Evolutionary conservation across 2,797 vertebrate genomes (phyloP).

Genomic region (Triplophysa yarkandensis): DNA sequence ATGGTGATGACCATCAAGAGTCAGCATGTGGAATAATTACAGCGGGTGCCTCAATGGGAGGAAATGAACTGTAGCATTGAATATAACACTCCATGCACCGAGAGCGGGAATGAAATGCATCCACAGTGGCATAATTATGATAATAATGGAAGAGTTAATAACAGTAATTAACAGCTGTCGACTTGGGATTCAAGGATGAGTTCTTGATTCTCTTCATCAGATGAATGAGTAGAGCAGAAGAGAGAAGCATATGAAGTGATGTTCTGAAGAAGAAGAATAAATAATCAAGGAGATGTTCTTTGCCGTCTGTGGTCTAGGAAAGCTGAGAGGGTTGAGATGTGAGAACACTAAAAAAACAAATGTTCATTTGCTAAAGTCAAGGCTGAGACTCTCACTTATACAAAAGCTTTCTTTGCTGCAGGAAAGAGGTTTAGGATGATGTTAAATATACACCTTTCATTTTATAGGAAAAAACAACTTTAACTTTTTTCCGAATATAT

Average conservation of each 20-base stretch:
- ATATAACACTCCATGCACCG: conserved; percentile 33
- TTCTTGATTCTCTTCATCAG: conserved; percentile 1
- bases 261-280: not conserved
- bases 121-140: conserved; percentile 60
- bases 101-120: conserved; percentile 57
- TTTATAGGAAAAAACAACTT: no score
- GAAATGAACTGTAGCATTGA: conserved; percentile 50
- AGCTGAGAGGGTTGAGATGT: not conserved
- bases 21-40: conserved; percentile 61
- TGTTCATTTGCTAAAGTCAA: not conserved
- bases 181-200: conserved; percentile 13
- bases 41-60: conserved; percentile 29
- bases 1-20: conserved; percentile 47
- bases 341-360: not conserved
- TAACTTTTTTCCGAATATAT: no score
- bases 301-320: not conserved
- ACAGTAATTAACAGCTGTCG: conserved; percentile 34
- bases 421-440: no score
- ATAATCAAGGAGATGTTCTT: not conserved
- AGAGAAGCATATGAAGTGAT: conserved; percentile 8
- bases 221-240: conserved; percentile 19
- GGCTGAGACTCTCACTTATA: not conserved
- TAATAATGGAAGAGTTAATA: conserved; percentile 53
- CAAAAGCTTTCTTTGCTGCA: not conserved
- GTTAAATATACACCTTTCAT: no score